Evolutionary conservation across 2,888 invertebrate species (phyloP).

Genomic region (Celastrina argiolus): DNA sequence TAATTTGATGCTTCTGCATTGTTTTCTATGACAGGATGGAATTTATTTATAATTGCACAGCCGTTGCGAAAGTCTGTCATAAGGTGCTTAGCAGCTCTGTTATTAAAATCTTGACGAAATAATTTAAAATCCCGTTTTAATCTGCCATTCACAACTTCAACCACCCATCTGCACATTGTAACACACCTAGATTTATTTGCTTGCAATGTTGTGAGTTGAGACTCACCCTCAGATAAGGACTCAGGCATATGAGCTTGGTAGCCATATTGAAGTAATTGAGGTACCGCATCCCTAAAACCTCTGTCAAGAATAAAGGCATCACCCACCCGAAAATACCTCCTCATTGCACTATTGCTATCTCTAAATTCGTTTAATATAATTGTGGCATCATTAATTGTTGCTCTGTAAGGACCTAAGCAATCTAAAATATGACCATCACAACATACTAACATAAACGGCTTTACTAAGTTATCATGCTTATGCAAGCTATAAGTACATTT

Average conservation of each 20-base stretch:
- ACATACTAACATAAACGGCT: not conserved
- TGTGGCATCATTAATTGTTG: not conserved
- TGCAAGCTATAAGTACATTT: not conserved
- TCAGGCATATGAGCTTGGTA: not conserved
- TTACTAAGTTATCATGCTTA: not conserved
- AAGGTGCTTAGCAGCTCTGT: not conserved
- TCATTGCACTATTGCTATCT: not conserved
- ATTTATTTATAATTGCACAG: not conserved
- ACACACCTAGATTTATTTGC: slow-evolving; percentile 20
- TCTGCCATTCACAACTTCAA: not conserved
- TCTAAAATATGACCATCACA: not conserved
- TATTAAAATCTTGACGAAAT: not conserved
- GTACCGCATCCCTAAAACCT: not conserved
- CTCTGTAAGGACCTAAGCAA: not conserved
- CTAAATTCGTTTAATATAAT: not conserved
- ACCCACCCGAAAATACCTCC: not conserved
- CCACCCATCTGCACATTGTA: slow-evolving; percentile 2
- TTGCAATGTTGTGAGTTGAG: slow-evolving; percentile 10
- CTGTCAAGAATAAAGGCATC: not conserved
- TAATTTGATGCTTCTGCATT: not conserved
- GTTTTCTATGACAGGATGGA: not conserved
- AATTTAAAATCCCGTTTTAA: too few relatives aligned
- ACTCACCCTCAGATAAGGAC: not conserved
- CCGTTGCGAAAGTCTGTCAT: not conserved
- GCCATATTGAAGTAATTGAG: not conserved